Evolutionary conservation across 2,113 vertebrate genomes (phyloP).

Genomic region (Scolopax mira): DNA sequence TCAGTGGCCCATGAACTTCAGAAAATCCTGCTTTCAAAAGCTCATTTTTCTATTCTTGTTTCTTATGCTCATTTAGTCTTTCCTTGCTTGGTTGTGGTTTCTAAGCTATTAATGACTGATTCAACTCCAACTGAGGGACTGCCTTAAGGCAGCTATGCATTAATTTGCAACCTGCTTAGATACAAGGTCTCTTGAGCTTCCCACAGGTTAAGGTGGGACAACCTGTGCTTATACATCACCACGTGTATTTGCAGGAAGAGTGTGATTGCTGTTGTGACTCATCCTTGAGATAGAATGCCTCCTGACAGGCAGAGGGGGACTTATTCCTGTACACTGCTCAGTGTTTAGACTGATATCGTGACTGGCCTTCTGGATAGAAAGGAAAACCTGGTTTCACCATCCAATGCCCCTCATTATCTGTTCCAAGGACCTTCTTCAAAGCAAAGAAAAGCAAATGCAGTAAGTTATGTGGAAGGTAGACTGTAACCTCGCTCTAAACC

Average conservation of each 20-base stretch:
- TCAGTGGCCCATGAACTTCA: neutral
- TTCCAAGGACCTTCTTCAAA: neutral
- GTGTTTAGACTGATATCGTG: neutral
- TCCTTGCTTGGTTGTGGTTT: neutral
- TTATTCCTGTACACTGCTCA: neutral
- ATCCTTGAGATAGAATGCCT: neutral
- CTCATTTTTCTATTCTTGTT: neutral
- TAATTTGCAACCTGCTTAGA: neutral
- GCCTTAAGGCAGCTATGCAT: neutral
- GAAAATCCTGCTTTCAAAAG: neutral
- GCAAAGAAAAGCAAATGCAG: neutral
- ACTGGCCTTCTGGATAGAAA: neutral
- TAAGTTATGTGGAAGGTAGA: neutral
- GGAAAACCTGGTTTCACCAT: neutral
- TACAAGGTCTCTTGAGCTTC: neutral
- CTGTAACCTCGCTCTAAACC: neutral
- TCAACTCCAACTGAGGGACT: neutral
- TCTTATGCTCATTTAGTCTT: neutral
- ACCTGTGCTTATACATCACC: neutral
- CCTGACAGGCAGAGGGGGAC: neutral
- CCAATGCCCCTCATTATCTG: neutral
- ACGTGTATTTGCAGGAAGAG: neutral
- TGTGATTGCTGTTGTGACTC: neutral
- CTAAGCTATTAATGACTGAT: neutral
- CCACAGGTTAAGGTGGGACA: neutral